Conservation (phyloP, 2,888 invertebrate species). For the Chaetoderma sp. region DNA sequence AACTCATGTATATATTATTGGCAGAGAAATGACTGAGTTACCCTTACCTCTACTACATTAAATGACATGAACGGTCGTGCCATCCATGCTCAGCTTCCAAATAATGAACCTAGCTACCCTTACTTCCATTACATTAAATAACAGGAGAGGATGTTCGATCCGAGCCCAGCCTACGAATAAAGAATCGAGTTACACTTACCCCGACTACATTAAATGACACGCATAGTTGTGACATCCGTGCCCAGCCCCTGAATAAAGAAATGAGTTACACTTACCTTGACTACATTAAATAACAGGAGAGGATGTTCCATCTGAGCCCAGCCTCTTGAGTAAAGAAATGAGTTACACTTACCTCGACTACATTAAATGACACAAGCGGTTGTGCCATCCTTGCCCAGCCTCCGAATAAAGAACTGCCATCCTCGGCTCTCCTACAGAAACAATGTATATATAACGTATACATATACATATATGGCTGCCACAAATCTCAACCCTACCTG, state of each 20-base stretch:
- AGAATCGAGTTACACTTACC: too few species aligned
- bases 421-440: conserved; percentile 82
- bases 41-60: conserved; percentile 94
- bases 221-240: conserved; percentile 97
- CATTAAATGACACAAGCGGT: conserved; percentile 90
- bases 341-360: conserved; percentile 94
- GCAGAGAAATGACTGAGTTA: too few species aligned
- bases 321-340: conserved; percentile 87
- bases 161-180: too few species aligned
- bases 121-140: too few species aligned
- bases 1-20: too few species aligned
- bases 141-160: too few species aligned
- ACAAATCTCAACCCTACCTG: too few species aligned
- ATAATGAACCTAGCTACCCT: conserved; percentile 80
- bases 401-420: conserved; percentile 80
- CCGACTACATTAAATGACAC: conserved; percentile 93
- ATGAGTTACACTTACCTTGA: conserved; percentile 94
- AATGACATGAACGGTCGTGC: conserved; percentile 93
- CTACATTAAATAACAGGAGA: conserved; percentile 90
- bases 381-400: conserved; percentile 99
- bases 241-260: conserved; percentile 94
- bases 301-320: conserved; percentile 99
- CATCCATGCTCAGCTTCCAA: conserved; percentile 99
- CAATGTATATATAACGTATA: too few species aligned
- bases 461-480: too few species aligned